phyloP scores from a whole-genome alignment of 2,888 invertebrate genomes.

The Hofmannophila pseudospretella region DNA sequence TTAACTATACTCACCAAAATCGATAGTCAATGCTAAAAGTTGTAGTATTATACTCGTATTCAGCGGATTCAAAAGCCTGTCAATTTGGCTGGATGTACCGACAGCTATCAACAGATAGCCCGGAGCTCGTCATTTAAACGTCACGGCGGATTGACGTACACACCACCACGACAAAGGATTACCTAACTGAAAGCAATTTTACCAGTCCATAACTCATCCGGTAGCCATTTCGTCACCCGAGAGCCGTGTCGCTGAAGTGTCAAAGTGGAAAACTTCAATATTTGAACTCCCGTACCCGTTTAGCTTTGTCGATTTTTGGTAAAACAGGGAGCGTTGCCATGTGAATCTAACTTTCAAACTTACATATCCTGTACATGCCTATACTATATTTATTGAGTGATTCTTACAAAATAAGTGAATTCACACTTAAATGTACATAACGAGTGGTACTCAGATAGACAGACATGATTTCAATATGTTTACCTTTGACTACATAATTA shows the following conservation, averaged over 20 bases:
- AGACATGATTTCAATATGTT: no score
- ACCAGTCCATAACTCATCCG: slow-evolving; percentile 40
- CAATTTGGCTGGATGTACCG: slow-evolving; percentile 39
- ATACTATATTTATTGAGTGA: no score
- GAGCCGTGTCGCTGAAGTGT: slow-evolving; percentile 9
- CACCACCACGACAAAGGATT: slow-evolving; percentile 46
- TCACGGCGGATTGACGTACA: slow-evolving; percentile 25
- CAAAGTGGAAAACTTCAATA: slow-evolving; percentile 19
- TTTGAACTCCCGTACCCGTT: slow-evolving; percentile 14
- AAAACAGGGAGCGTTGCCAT: slow-evolving; percentile 22
- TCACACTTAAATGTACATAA: no score
- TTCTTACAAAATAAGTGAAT: no score
- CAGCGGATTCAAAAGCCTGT: slow-evolving; percentile 41
- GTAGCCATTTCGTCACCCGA: slow-evolving; percentile 22
- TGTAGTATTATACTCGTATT: no score
- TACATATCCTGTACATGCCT: no score
- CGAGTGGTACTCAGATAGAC: no score
- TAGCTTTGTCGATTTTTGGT: slow-evolving; percentile 11
- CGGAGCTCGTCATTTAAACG: slow-evolving; percentile 35
- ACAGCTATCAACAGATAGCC: slow-evolving; percentile 52
- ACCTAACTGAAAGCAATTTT: slow-evolving; percentile 41
- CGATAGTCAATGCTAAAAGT: no score
- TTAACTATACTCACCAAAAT: no score
- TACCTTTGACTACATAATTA: no score
- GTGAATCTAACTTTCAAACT: slow-evolving; percentile 9